A percentile compares a stretch with the other conserved stretches of the same genome.
phyloP scores from a whole-genome alignment of 2,113 vertebrate species.

The Penelope pileata region DNA sequence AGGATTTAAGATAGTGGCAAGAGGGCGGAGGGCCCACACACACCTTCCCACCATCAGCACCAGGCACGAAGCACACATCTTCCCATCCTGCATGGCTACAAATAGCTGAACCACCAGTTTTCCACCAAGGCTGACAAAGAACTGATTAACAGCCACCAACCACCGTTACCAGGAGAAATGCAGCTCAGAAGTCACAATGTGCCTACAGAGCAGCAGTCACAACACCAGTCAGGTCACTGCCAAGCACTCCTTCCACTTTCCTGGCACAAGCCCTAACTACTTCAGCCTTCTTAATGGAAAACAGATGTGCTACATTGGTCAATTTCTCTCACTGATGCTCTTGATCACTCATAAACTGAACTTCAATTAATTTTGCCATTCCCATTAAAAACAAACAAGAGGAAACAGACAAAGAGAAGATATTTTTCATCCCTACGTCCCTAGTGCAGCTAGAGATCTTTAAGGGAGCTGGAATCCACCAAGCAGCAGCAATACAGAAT shows the following conservation, averaged over 20 bases:
- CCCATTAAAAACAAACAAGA: not conserved
- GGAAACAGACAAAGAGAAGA: not conserved
- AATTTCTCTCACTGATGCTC: not conserved
- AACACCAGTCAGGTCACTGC: not conserved
- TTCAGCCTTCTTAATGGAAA: not conserved
- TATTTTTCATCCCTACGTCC: not conserved
- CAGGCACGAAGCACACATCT: not conserved
- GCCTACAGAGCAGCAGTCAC: not conserved
- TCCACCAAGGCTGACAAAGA: not conserved
- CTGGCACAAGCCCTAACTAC: not conserved
- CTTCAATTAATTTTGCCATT: not conserved
- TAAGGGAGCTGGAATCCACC: not conserved
- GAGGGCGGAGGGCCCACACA: not conserved
- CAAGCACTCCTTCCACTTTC: not conserved
- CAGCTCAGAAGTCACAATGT: not conserved
- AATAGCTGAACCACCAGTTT: not conserved
- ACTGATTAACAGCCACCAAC: not conserved
- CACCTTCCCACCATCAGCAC: not conserved
- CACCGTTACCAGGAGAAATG: not conserved
- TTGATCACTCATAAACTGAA: not conserved
- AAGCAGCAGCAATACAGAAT: not conserved
- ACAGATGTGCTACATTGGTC: not conserved
- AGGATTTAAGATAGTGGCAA: not conserved
- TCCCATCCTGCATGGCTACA: not conserved
- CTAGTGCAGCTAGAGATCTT: not conserved